phyloP scores from a whole-genome alignment of 2,888 invertebrate species.

The Lucinisca nassula region DNA sequence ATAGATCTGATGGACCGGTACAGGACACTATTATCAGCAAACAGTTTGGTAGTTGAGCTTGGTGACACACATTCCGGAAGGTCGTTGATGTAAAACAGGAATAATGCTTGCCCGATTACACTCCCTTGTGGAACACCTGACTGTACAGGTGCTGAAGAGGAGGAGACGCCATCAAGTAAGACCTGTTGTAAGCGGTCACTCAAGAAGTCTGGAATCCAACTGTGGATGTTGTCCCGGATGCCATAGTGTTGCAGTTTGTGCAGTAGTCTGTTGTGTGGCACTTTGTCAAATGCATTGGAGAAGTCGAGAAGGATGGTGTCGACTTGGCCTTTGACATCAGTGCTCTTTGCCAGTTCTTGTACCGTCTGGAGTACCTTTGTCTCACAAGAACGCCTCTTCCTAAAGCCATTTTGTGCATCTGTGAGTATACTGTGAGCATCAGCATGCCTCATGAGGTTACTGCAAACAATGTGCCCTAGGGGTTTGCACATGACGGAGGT shows the following conservation, averaged over 20 bases:
- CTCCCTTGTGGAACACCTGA: no score
- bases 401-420: conserved; percentile 12
- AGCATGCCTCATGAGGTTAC: conserved; percentile 6
- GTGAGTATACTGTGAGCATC: background rate
- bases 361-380: background rate
- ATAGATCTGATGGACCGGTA: no score
- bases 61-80: background rate
- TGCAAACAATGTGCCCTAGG: conserved; percentile 23
- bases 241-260: no score
- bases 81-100: background rate
- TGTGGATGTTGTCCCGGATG: no score
- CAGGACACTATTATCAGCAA: no score
- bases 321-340: background rate
- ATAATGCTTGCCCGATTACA: background rate
- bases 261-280: no score
- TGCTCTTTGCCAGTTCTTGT: background rate
- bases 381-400: background rate
- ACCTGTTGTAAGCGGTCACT: no score
- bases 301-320: background rate
- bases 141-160: no score
- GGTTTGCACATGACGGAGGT: conserved; percentile 8
- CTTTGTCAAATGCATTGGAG: no score
- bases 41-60: background rate
- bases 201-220: no score
- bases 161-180: no score